phyloP scores from a whole-genome alignment of 2,888 invertebrate species.

The Galerucella nymphaeae region DNA sequence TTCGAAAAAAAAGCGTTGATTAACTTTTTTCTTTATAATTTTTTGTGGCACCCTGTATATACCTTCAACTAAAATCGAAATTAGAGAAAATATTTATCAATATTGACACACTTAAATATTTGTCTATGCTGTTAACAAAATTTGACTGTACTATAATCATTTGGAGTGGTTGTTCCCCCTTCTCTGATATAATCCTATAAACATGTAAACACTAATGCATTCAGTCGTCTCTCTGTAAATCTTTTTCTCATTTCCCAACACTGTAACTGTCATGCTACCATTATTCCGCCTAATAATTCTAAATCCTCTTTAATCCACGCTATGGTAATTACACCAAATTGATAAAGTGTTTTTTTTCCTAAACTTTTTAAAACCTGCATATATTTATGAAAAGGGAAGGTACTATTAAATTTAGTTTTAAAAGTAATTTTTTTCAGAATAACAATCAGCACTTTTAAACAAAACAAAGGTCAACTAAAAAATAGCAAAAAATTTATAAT shows the following conservation, averaged over 20 bases:
- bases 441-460: background rate
- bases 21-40: too few relatives aligned
- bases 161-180: constrained; percentile 34
- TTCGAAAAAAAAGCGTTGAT: too few relatives aligned
- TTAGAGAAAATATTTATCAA: too few relatives aligned
- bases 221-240: constrained; percentile 41
- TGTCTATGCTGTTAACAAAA: background rate
- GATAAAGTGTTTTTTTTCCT: constrained; percentile 29
- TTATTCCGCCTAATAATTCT: constrained; percentile 40
- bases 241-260: constrained; percentile 43
- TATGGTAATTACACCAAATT: constrained; percentile 31
- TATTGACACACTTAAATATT: too few relatives aligned
- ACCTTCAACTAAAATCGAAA: too few relatives aligned
- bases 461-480: background rate
- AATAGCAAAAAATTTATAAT: background rate
- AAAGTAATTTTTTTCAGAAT: background rate
- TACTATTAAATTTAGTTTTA: background rate
- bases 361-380: constrained; percentile 11
- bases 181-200: constrained; percentile 58
- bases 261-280: constrained; percentile 46
- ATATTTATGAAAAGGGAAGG: constrained; percentile 1
- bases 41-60: too few relatives aligned
- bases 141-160: constrained; percentile 21
- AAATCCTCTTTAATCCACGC: constrained; percentile 31
- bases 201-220: constrained; percentile 63